Conservation (phyloP, 2,888 invertebrate species). For the Sicus ferrugineus region DNA sequence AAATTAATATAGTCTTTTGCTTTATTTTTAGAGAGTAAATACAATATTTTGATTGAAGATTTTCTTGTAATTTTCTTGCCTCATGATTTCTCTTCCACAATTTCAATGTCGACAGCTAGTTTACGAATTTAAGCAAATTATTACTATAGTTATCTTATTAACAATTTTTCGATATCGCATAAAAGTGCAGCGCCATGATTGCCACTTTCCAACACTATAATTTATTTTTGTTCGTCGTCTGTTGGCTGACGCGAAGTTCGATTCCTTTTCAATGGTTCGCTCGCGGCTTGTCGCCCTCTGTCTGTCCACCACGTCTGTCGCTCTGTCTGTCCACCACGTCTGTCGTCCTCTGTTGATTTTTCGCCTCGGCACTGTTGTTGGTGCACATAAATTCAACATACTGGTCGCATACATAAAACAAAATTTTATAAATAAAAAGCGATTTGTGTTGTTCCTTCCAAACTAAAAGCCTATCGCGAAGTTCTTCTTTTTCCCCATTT, state of each 20-base stretch:
- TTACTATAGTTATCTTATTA: neutral
- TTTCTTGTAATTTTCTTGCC: too few species aligned
- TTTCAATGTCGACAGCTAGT: too few species aligned
- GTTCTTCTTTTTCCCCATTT: conserved; percentile 5
- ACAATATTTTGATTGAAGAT: too few species aligned
- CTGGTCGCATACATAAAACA: conserved; percentile 14
- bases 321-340: neutral
- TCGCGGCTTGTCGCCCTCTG: neutral
- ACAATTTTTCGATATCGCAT: neutral
- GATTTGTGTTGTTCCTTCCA: conserved; percentile 1
- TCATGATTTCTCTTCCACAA: too few species aligned
- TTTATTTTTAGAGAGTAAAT: too few species aligned
- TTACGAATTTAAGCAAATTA: neutral
- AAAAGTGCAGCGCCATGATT: neutral
- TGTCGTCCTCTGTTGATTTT: conserved; percentile 7
- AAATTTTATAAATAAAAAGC: conserved; percentile 26
- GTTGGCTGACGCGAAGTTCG: conserved; percentile 4
- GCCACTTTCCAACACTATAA: conserved; percentile 25
- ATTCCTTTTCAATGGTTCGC: conserved; percentile 18
- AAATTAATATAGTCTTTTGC: too few species aligned
- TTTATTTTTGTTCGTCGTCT: conserved; percentile 14
- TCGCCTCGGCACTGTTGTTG: neutral
- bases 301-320: conserved; percentile 5
- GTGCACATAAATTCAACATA: neutral
- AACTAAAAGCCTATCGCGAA: neutral